Evolutionary conservation across 2,888 invertebrate species (phyloP).

Genomic region (Lithophane ornitopus): DNA sequence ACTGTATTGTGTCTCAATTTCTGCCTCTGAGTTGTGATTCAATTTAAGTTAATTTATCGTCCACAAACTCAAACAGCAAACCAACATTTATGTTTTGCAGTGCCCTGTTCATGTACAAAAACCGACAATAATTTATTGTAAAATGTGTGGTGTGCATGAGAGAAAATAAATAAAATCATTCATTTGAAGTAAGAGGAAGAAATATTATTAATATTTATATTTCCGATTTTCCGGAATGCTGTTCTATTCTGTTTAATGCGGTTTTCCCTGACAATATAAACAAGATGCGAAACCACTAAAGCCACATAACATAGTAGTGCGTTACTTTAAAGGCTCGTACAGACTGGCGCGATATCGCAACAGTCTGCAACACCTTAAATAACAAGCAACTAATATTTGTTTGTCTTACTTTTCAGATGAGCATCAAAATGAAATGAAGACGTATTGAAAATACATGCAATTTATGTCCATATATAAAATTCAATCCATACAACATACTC

Average conservation of each 20-base stretch:
- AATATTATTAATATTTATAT: too few relatives aligned
- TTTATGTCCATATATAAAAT: neutral
- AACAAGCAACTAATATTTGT: neutral
- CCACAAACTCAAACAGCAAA: too few relatives aligned
- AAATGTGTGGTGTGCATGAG: too few relatives aligned
- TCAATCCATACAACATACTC: neutral
- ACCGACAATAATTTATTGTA: too few relatives aligned
- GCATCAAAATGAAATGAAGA: constrained; percentile 11
- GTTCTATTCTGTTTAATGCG: neutral
- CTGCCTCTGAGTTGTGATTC: too few relatives aligned
- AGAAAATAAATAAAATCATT: neutral
- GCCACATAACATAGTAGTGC: neutral
- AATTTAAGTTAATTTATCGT: too few relatives aligned
- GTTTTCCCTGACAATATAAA: constrained; percentile 39
- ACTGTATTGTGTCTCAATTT: too few relatives aligned
- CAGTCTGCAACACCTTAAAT: too few relatives aligned
- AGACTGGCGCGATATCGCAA: too few relatives aligned
- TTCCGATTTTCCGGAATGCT: constrained; percentile 36
- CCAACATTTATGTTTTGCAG: too few relatives aligned
- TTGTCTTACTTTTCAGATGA: constrained; percentile 10
- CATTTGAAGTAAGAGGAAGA: constrained; percentile 15
- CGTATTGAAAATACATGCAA: constrained; percentile 10
- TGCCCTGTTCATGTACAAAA: too few relatives aligned
- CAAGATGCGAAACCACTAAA: neutral
- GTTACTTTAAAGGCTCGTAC: too few relatives aligned